Base-by-base conservation (phyloP, 2,888 invertebrate genomes). In the Euclidia mi region DNA sequence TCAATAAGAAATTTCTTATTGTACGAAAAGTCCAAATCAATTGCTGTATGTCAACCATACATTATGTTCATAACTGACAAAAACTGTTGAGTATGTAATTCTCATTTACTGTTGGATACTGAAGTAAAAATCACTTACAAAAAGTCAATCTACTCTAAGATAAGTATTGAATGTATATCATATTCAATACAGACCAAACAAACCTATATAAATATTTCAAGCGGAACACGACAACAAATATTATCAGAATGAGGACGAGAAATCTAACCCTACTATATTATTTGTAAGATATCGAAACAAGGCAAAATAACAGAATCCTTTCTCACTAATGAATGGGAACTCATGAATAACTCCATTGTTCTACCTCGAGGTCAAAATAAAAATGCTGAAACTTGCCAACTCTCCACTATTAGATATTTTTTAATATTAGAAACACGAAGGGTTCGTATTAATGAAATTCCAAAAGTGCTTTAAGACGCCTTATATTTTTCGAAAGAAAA, bases 361-460 rank as follows among this genome's bases (percentile, higher is more conserved):
- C 15, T 14, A 34, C 34, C 32, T 6, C 14, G 34, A 34, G 34
- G 14, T 14, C 34, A 34, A 14, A 34, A 34, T 34, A 34, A 34
- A 34, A 14, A 34, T 34, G 14, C 34, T 9, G 14, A 4, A 34
- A 34, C 34, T 34, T 34, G 6, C 14, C 7, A 34, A 34, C 14
- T 14, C 34, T 14, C 11, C 2, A 32, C 11, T 12, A 12, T 6
- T 14, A 34, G 34, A 34, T 34, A 34, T 34, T 14, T 32, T 32
- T 34, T 34, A 34, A 34, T 34, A 34, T 14, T 6, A 15, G 34
- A 6, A 32, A 32, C 32, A 32, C 32, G 34, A 34, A 34, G 10
- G 34, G 14, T 14, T 34, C 14, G 14, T 34, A 62, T 62, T 65
- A 69, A 66, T 71, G 58, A 66, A 70, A 69, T 66, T 66, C 56